A percentile compares a stretch with the other conserved stretches of the same genome.
phyloP scores from a whole-genome alignment of 2,797 vertebrate genomes.

The Diplodus puntazzo region DNA sequence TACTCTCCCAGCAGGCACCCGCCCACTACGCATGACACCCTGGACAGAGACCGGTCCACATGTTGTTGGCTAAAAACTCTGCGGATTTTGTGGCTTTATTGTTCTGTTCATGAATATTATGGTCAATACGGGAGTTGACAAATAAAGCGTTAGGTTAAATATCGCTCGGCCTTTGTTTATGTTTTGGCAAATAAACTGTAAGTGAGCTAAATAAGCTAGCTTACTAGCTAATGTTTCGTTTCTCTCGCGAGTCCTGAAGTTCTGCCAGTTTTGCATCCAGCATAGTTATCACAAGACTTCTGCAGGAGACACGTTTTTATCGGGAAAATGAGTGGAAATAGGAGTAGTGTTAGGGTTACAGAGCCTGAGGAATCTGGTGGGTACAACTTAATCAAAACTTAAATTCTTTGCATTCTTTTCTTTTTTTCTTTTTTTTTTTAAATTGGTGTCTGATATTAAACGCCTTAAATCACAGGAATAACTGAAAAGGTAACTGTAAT shows the following conservation, averaged over 20 bases:
- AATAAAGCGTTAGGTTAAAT: not conserved
- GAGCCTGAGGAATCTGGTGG: conserved; percentile 32
- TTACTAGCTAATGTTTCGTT: not conserved
- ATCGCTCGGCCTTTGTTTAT: fast-evolving
- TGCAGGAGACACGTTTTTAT: not conserved
- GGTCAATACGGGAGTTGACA: no score
- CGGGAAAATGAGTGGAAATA: not conserved
- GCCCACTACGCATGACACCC: not conserved
- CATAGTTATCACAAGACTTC: not conserved
- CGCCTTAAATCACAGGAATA: not conserved
- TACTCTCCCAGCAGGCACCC: fast-evolving
- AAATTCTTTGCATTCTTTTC: not conserved
- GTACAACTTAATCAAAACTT: not conserved
- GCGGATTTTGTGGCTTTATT: not conserved
- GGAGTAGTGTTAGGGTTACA: no score
- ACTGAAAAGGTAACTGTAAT: not conserved
- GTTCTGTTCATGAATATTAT: not conserved
- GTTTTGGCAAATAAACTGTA: not conserved
- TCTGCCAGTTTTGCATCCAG: not conserved
- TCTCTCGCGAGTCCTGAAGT: no score
- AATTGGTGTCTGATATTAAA: not conserved
- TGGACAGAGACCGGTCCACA: not conserved
- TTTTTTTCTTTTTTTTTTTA: no score
- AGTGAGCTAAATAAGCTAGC: not conserved
- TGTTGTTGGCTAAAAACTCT: no score